phyloP scores from a whole-genome alignment of 2,888 invertebrate genomes.

The Thymelicus acteon region DNA sequence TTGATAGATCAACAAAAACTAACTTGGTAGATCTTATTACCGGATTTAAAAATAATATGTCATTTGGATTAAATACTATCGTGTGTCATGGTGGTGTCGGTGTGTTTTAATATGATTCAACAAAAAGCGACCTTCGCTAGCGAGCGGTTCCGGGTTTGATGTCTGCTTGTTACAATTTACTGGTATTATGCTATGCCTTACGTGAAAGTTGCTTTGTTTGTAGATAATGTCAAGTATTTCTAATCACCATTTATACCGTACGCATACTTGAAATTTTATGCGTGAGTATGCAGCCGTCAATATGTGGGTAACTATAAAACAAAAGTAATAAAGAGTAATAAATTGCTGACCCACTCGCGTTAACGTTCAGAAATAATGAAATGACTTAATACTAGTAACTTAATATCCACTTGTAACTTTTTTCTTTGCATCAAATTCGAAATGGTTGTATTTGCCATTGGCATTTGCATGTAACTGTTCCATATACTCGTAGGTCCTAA shows the following conservation, averaged over 20 bases:
- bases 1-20: not conserved
- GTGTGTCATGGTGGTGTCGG: not conserved
- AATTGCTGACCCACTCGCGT: too few species aligned
- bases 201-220: not conserved
- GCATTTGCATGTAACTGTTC: too few species aligned
- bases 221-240: constrained; percentile 1
- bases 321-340: too few species aligned
- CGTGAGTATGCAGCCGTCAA: not conserved
- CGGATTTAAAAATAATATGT: not conserved
- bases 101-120: not conserved
- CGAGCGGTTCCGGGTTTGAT: constrained; percentile 37
- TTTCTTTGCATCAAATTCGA: too few species aligned
- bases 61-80: not conserved
- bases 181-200: not conserved
- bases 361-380: too few species aligned
- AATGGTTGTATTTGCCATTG: too few species aligned
- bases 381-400: too few species aligned
- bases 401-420: too few species aligned
- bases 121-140: constrained; percentile 21
- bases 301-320: not conserved
- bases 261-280: constrained; percentile 6
- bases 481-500: too few species aligned
- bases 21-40: not conserved
- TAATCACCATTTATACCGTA: not conserved
- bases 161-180: not conserved